Conservation (phyloP, 2,797 vertebrate species). For the Columba guinea region DNA sequence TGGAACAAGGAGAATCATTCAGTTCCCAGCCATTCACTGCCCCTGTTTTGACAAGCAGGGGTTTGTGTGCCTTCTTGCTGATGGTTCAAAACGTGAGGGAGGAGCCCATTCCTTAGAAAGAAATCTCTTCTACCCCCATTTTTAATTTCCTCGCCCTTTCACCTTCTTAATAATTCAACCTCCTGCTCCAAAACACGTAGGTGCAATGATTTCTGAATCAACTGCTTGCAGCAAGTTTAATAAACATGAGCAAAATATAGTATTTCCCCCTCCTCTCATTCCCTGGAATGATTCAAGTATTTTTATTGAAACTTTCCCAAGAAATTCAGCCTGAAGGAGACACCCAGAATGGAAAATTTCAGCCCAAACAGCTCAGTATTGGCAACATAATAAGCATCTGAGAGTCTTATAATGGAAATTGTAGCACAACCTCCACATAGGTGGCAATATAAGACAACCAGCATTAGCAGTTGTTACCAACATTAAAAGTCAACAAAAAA, state of each 20-base stretch:
- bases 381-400: slow-evolving; percentile 51
- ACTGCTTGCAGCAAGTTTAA: slow-evolving; percentile 10
- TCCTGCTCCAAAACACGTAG: neutral
- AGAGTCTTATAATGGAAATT: slow-evolving; percentile 55
- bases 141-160: neutral
- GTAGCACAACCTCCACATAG: slow-evolving; percentile 53
- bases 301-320: slow-evolving; percentile 70
- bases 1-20: slow-evolving; percentile 1
- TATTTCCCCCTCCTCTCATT: neutral
- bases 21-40: neutral
- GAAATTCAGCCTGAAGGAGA: slow-evolving; percentile 61
- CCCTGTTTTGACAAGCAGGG: neutral
- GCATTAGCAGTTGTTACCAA: neutral
- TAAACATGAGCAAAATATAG: slow-evolving; percentile 2
- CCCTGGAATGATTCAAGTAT: slow-evolving; percentile 53
- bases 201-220: slow-evolving; percentile 19
- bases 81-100: neutral
- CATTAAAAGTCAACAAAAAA: neutral
- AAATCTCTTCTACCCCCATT: neutral
- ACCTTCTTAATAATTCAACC: neutral
- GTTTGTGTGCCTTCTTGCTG: neutral
- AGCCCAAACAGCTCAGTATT: slow-evolving; percentile 45
- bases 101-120: neutral
- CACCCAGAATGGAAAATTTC: slow-evolving; percentile 62
- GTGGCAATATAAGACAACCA: slow-evolving; percentile 29